Conservation (phyloP, 2,888 invertebrate species). For the Carabus problematicus region DNA sequence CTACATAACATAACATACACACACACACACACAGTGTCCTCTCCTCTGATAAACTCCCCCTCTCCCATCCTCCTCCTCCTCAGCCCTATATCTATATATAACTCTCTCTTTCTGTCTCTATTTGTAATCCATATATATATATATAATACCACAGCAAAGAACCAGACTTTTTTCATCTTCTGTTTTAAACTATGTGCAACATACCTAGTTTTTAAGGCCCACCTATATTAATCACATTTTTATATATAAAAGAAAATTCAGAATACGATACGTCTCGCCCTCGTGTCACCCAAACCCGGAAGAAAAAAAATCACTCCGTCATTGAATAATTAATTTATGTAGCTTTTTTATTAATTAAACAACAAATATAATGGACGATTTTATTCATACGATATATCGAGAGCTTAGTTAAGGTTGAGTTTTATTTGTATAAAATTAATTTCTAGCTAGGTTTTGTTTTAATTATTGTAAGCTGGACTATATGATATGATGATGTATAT, state of each 20-base stretch:
- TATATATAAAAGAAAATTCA: conserved; percentile 48
- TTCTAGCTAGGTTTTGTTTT: conserved; percentile 57
- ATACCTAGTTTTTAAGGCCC: conserved; percentile 57
- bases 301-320: conserved; percentile 43
- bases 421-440: conserved; percentile 61
- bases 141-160: conserved; percentile 41
- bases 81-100: conserved; percentile 24
- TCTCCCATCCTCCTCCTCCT: conserved; percentile 12
- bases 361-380: conserved; percentile 42
- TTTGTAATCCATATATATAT: conserved; percentile 28
- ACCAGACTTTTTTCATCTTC: conserved; percentile 31
- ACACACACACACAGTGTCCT: too few relatives aligned
- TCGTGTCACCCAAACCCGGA: too few relatives aligned
- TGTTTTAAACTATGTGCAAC: conserved; percentile 56
- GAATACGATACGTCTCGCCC: conserved; percentile 44
- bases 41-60: not conserved
- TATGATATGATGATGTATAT: too few relatives aligned
- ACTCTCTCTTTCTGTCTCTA: not conserved
- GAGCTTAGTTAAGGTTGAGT: conserved; percentile 56
- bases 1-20: conserved; percentile 31
- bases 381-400: conserved; percentile 52
- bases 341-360: conserved; percentile 45
- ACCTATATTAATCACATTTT: conserved; percentile 49
- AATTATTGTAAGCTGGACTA: conserved; percentile 56
- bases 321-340: conserved; percentile 54